A percentile compares a stretch with the other conserved stretches of the same genome.
phyloP scores from a whole-genome alignment of 2,888 invertebrate species.

The Trachelus iudaicus region DNA sequence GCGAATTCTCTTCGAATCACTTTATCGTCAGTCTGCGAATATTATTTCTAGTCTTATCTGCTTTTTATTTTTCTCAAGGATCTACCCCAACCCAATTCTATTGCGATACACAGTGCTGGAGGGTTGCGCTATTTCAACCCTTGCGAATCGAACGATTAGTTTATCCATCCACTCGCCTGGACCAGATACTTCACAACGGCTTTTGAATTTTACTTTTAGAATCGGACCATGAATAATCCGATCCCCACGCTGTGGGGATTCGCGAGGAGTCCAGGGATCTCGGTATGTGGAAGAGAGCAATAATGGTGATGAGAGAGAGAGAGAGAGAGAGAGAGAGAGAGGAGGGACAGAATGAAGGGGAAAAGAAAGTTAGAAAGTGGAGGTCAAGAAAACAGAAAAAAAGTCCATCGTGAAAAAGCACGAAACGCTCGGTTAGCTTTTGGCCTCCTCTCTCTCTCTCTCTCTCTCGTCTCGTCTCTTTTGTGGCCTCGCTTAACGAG shows the following conservation, averaged over 20 bases:
- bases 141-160: background rate
- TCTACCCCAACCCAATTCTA: slow-evolving; percentile 8
- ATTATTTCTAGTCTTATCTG: slow-evolving; percentile 16
- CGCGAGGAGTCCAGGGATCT: background rate
- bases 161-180: background rate
- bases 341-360: background rate
- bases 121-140: background rate
- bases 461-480: background rate
- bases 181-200: background rate
- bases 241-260: background rate
- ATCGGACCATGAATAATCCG: background rate
- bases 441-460: background rate
- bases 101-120: background rate
- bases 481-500: background rate
- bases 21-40: background rate
- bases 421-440: slow-evolving; percentile 7
- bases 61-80: slow-evolving; percentile 12
- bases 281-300: background rate
- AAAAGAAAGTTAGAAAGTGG: slow-evolving; percentile 1
- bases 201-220: background rate
- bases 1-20: background rate
- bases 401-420: background rate
- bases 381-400: background rate
- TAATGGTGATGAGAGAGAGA: background rate
- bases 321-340: slow-evolving; percentile 8